Base-by-base conservation (phyloP, 2,888 invertebrate genomes). In the Cylloceria caligata region DNA sequence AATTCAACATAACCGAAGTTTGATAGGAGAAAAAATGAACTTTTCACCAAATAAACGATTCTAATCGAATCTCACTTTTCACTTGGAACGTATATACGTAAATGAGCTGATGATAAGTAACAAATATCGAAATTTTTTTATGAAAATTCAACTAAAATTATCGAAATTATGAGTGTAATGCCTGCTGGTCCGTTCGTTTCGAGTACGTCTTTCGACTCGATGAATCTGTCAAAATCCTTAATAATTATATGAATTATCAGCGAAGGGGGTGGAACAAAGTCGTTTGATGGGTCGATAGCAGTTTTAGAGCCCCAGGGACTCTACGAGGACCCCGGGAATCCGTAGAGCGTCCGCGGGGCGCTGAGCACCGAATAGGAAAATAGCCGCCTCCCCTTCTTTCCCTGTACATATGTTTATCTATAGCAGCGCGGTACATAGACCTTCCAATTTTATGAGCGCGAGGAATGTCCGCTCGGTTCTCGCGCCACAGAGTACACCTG, bases 271-370 rank as follows among this genome's bases (percentile, higher is more conserved):
- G 57, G 69, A 24, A 68, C 73, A 73, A 73, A 68, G 52, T 71
- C 60, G 55, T 78, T 68, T 57, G 82, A 77, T 77, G 77, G 77
- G 69, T 77, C 77, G 77, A 77, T 77, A 77, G 69, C 69, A 52
- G 69, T 69, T 52, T 62, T 68, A 49, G 68, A 68, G 76, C 68
- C 57, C 72, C 72, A 60, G 72, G 72, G 72, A 13, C 34, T 62
- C 69, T 68, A 62, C 49, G 77, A 71, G 64, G 69, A 52, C 62
- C 77, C 77, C 77, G 77, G 77, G 77, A 71, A 65, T 76, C 68
- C 68, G 75, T 67, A 9, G 68, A 68, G 75, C 68, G 75, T 76
- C 67, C 67, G 67, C 67, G 75, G 55, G 55, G 65, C 57, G 67
- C 47, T 60, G 75, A 67, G 75, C 67, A 60, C 34, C 57, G 75